Conservation (phyloP, 2,888 invertebrate genomes). For the Ophion slaviceki region DNA sequence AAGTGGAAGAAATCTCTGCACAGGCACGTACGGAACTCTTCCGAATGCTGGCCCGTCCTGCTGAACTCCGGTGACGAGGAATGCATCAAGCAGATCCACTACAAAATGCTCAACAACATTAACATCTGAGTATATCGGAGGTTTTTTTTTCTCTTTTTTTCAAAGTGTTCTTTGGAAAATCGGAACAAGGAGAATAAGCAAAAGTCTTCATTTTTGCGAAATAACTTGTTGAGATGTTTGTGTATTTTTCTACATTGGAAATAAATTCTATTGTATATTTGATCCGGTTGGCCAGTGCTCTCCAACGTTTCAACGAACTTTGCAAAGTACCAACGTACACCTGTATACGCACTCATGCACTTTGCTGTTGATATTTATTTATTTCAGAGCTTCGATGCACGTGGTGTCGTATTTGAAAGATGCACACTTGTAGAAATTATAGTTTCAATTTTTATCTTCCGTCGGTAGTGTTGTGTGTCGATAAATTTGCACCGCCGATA, state of each 20-base stretch:
- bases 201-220: slow-evolving; percentile 43
- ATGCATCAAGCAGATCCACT: slow-evolving; percentile 78
- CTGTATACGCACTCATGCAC: not conserved
- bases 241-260: slow-evolving; percentile 71
- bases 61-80: slow-evolving; percentile 79
- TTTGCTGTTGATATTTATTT: not conserved
- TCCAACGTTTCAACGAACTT: slow-evolving; percentile 2
- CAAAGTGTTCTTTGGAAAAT: not conserved
- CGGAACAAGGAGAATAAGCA: not conserved
- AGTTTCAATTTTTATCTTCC: not conserved
- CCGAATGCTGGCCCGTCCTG: slow-evolving; percentile 81
- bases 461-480: not conserved
- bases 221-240: slow-evolving; percentile 47
- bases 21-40: slow-evolving; percentile 80
- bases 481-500: not conserved
- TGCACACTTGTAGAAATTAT: not conserved
- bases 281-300: slow-evolving; percentile 17
- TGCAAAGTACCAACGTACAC: not conserved
- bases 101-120: slow-evolving; percentile 77
- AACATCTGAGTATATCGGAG: slow-evolving; percentile 68
- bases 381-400: slow-evolving; percentile 1
- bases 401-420: not conserved
- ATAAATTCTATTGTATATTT: slow-evolving; percentile 73
- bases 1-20: slow-evolving; percentile 82
- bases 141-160: slow-evolving; percentile 1